phyloP scores from a whole-genome alignment of 2,113 vertebrate species.

The Oryzias woworae region DNA sequence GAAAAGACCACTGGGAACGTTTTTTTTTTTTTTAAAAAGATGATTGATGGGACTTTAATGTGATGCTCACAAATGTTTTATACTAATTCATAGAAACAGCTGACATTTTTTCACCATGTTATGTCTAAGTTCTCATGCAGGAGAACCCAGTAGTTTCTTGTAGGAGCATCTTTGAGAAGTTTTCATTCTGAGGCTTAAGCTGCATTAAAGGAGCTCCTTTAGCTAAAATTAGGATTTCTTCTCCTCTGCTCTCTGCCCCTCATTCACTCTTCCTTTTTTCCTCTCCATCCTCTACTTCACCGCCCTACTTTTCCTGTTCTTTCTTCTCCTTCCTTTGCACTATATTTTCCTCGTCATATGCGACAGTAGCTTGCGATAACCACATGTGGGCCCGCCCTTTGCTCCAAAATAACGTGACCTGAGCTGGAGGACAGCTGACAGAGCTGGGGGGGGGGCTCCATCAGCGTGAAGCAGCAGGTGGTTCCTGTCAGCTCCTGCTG shows the following conservation, averaged over 20 bases:
- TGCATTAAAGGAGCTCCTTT: no score
- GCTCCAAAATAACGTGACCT: constrained; percentile 28
- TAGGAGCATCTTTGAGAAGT: no score
- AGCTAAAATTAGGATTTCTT: background rate
- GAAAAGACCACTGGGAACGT: no score
- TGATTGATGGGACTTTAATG: no score
- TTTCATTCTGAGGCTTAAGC: no score
- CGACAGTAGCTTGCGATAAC: constrained; percentile 23
- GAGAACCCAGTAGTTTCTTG: no score
- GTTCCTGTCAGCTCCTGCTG: no score
- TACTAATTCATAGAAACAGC: no score
- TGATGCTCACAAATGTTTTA: no score
- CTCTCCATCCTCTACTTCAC: background rate
- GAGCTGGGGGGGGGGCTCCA: background rate
- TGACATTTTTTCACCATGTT: no score
- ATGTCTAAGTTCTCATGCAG: no score
- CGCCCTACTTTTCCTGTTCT: background rate
- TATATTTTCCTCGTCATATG: background rate
- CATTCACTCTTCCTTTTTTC: background rate
- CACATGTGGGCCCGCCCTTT: constrained; percentile 29
- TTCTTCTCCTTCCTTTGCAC: background rate
- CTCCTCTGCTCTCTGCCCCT: background rate
- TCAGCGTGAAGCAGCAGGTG: background rate
- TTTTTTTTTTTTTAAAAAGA: no score
- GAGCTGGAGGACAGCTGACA: background rate